These are phyloP conservation scores for Aricia artaxerxes DNA, from an alignment of 2,888 invertebrate genomes.

Conservation along the genomic window DNA sequence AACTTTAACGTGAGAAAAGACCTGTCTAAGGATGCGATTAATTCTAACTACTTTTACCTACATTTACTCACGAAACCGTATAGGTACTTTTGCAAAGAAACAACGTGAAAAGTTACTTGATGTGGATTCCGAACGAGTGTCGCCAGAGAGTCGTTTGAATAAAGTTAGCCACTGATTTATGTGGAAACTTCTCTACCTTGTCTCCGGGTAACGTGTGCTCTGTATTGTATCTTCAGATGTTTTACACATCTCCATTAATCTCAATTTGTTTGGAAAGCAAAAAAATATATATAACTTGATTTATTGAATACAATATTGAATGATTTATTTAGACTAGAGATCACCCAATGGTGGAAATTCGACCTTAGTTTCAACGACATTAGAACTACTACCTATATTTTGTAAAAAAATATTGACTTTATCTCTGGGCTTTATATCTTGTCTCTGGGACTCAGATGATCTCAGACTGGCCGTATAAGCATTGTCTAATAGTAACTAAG, in stretches of 20 bases:
- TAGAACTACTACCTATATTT: too few relatives aligned
- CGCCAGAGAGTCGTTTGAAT: slow-evolving; percentile 78
- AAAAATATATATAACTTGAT: slow-evolving; percentile 51
- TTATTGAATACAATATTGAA: background rate
- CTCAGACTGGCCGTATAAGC: too few relatives aligned
- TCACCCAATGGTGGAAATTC: too few relatives aligned
- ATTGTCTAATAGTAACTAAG: too few relatives aligned
- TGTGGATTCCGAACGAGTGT: slow-evolving; percentile 74
- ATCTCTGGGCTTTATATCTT: too few relatives aligned
- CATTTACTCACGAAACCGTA: slow-evolving; percentile 43
- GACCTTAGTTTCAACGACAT: too few relatives aligned
- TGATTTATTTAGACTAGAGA: too few relatives aligned
- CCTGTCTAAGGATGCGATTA: background rate
- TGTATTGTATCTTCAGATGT: slow-evolving; percentile 62
- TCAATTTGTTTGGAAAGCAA: slow-evolving; percentile 49
- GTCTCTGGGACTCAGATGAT: too few relatives aligned
- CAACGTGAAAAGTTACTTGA: slow-evolving; percentile 65
- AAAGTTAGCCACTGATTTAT: slow-evolving; percentile 78
- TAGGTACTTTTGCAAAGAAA: slow-evolving; percentile 63
- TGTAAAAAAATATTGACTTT: too few relatives aligned
- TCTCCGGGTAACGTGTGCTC: slow-evolving; percentile 61
- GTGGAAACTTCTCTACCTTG: slow-evolving; percentile 64
- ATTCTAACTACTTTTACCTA: slow-evolving; percentile 14
- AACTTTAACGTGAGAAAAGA: background rate
- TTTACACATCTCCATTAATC: slow-evolving; percentile 51